phyloP scores from a whole-genome alignment of 2,113 vertebrate genomes.

The Strix uralensis region DNA sequence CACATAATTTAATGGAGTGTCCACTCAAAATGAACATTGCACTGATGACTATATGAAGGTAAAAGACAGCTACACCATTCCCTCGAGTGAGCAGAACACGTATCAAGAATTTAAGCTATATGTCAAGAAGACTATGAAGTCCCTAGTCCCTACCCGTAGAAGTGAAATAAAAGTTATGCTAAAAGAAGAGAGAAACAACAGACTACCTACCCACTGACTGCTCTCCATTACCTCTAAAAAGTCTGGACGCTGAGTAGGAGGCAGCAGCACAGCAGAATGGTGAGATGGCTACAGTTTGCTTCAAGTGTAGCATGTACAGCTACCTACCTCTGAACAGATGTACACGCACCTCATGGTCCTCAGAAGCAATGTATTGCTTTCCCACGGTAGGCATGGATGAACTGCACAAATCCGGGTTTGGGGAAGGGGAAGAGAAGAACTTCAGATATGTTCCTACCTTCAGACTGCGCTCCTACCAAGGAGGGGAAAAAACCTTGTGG shows the following conservation, averaged over 20 bases:
- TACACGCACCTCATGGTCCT: fast-evolving
- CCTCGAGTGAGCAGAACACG: too few relatives aligned
- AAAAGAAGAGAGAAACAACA: too few relatives aligned
- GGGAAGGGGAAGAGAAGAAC: not conserved
- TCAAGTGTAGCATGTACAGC: not conserved
- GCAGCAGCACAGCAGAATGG: not conserved
- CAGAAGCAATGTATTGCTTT: not conserved
- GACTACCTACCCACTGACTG: not conserved
- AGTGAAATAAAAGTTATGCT: too few relatives aligned
- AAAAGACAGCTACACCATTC: not conserved
- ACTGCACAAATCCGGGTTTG: not conserved
- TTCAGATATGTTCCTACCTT: not conserved
- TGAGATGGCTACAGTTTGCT: not conserved
- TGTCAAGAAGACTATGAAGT: too few relatives aligned
- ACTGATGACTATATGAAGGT: not conserved
- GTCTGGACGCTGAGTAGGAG: not conserved
- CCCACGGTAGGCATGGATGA: not conserved
- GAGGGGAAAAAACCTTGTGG: not conserved
- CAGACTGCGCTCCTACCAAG: not conserved
- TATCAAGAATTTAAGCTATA: too few relatives aligned
- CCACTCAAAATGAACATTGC: not conserved
- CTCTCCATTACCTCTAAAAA: not conserved
- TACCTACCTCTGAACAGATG: not conserved
- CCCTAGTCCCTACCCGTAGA: too few relatives aligned
- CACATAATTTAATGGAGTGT: not conserved